Percentiles rank a stretch among this genome's conserved stretches.
Evolutionary conservation across 2,113 vertebrate species (phyloP).

Genomic region (Mirza zaza): DNA sequence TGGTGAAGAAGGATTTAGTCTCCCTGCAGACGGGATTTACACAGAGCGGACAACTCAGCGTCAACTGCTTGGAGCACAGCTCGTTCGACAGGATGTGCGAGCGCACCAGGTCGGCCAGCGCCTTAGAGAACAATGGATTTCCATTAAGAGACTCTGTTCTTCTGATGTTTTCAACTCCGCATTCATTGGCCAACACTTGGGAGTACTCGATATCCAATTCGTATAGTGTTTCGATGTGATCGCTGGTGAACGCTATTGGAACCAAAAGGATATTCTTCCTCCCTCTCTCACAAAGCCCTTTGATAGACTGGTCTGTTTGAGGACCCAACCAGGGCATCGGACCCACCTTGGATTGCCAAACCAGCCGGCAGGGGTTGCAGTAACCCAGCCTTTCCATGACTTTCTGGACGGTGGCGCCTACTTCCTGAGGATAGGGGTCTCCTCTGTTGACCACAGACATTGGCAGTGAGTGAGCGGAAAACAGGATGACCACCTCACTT

Average conservation of each 20-base stretch:
- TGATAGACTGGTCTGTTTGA: conserved; percentile 94
- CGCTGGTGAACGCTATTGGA: conserved; percentile 97
- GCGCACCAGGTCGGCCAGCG: conserved; percentile 94
- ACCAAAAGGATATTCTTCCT: conserved; percentile 96
- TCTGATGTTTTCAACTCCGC: conserved; percentile 96
- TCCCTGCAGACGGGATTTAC: conserved; percentile 93
- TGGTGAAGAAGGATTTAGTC: conserved; percentile 93
- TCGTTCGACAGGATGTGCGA: conserved; percentile 91
- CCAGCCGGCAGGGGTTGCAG: conserved; percentile 96
- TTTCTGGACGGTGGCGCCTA: conserved; percentile 96
- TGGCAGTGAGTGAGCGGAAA: conserved; percentile 97
- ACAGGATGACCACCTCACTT: conserved; percentile 95
- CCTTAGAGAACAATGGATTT: conserved; percentile 97
- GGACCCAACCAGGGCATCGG: conserved; percentile 97
- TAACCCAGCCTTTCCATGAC: conserved; percentile 95
- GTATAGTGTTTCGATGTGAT: conserved; percentile 97
- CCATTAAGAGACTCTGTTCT: conserved; percentile 96
- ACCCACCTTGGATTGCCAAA: conserved; percentile 98
- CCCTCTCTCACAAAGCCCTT: conserved; percentile 93
- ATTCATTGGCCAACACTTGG: conserved; percentile 93
- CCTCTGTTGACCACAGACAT: conserved; percentile 98
- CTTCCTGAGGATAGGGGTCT: conserved; percentile 97
- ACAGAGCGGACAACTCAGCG: conserved; percentile 94
- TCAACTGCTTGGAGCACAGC: conserved; percentile 94
- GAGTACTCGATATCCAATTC: conserved; percentile 97